Evolutionary conservation across 2,797 vertebrate species (phyloP).

Genomic region (Apodemus agrarius): DNA sequence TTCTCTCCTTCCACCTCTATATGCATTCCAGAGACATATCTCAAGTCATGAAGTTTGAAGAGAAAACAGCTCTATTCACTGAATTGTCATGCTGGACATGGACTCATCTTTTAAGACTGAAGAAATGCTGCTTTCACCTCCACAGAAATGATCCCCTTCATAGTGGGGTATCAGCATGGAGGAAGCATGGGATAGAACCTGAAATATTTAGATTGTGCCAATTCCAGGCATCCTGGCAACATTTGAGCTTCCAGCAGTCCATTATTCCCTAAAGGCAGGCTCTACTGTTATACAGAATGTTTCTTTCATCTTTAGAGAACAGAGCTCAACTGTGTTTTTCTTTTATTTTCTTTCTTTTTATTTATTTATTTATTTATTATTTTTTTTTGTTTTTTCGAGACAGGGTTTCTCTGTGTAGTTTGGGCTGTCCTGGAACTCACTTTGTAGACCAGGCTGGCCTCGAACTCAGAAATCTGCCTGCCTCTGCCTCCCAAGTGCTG

Average conservation of each 20-base stretch:
- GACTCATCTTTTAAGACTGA: slow-evolving; percentile 27
- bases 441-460: too few relatives aligned
- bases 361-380: too few relatives aligned
- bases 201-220: slow-evolving; percentile 35
- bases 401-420: too few relatives aligned
- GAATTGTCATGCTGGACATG: background rate
- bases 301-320: background rate
- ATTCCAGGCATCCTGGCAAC: background rate
- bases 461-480: too few relatives aligned
- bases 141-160: background rate
- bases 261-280: background rate
- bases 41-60: background rate
- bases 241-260: background rate
- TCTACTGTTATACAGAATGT: slow-evolving; percentile 32
- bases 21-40: background rate
- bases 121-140: background rate
- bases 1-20: background rate
- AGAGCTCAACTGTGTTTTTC: background rate
- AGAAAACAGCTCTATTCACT: background rate
- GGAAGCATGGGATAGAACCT: background rate
- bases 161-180: background rate
- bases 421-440: too few relatives aligned
- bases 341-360: too few relatives aligned
- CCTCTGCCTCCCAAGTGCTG: too few relatives aligned
- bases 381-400: too few relatives aligned